Base-by-base conservation (phyloP, 2,797 vertebrate genomes). In the Momotus momota region DNA sequence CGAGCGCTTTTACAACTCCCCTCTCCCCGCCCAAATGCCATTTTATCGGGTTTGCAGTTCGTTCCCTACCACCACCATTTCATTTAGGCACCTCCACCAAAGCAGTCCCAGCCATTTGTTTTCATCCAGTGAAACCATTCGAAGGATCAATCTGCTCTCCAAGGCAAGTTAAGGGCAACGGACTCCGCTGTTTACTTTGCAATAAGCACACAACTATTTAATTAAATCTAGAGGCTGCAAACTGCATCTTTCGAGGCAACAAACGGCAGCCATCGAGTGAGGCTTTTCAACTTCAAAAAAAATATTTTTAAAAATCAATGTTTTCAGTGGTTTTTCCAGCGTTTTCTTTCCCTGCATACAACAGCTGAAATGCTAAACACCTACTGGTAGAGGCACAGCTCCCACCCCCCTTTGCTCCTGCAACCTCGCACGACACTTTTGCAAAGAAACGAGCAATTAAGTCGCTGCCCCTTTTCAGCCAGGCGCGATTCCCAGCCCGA, bases 381-480 rank as follows among this genome's bases (percentile, higher is more conserved):
- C 51, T 40, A 35, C 84, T 88, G 91, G 92, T 58, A 78, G 77
- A 92, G 61, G 75, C 40, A 38, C 40, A 38, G 10, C 71, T 90
- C 62, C 90, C 86, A 81, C 62, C 65, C 46, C 0, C 15, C 10
- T 61, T 40, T 51, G 66, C n/a, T 80, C 65, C 80, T 20, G 60
- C 81, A 40, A 60, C 31, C 77, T 57, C 43, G 45, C 77, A 52
- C 40, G 38, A 49, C 19, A 3, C 23, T 60, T 27, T 54, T 22
- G 23, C 26, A 13, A 54, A 89, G 84, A 40, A 91, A 73, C 18
- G 48, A 72, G 81, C 71, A 48, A 70, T 80, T 22, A 81, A 88
- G 62, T 12, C 35, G 91, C 82, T 93, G 82, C 66, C 96, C 91
- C 89, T 94, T 91, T 78, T 25, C 94, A 84, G 93, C 77, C 80